Evolutionary conservation across 2,888 invertebrate species (phyloP).

Genomic region (Entomobrya proxima): DNA sequence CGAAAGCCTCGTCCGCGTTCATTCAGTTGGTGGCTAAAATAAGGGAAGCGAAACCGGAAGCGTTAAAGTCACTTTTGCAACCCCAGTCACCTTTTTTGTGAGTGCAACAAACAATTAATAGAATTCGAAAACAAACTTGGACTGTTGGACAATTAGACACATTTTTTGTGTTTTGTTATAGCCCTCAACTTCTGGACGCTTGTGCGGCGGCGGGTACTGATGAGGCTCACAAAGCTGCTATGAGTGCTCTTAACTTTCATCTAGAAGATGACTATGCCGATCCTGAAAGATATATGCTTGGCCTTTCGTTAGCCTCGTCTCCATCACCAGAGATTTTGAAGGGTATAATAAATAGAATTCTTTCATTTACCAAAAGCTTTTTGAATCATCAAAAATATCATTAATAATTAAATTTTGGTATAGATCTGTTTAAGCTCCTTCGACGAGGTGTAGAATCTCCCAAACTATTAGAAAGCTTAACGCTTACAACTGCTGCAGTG

Average conservation of each 20-base stretch:
- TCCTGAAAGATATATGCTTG: slow-evolving; percentile 86
- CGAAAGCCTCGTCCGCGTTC: slow-evolving; percentile 83
- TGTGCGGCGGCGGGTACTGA: slow-evolving; percentile 84
- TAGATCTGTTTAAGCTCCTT: slow-evolving; percentile 79
- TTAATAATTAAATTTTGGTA: too few relatives aligned
- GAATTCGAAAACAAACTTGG: background rate
- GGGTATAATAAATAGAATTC: too few relatives aligned
- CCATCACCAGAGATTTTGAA: slow-evolving; percentile 81
- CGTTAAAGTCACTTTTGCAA: slow-evolving; percentile 81
- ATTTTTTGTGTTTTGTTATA: slow-evolving; percentile 75
- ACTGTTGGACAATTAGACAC: background rate
- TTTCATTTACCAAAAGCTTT: too few relatives aligned
- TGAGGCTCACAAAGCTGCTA: slow-evolving; percentile 83
- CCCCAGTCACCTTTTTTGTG: slow-evolving; percentile 76
- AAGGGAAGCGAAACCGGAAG: slow-evolving; percentile 81
- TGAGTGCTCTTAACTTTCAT: slow-evolving; percentile 81
- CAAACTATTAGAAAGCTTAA: slow-evolving; percentile 83
- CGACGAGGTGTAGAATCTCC: slow-evolving; percentile 79
- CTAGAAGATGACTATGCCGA: slow-evolving; percentile 80
- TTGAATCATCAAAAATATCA: too few relatives aligned
- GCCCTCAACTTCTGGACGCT: slow-evolving; percentile 84
- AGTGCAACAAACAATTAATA: slow-evolving; percentile 5
- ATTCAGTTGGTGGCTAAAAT: slow-evolving; percentile 82
- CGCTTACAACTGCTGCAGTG: slow-evolving; percentile 83
- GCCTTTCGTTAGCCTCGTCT: slow-evolving; percentile 83